Evolutionary conservation across 2,113 vertebrate species (phyloP).

Genomic region (Saguinus midas): DNA sequence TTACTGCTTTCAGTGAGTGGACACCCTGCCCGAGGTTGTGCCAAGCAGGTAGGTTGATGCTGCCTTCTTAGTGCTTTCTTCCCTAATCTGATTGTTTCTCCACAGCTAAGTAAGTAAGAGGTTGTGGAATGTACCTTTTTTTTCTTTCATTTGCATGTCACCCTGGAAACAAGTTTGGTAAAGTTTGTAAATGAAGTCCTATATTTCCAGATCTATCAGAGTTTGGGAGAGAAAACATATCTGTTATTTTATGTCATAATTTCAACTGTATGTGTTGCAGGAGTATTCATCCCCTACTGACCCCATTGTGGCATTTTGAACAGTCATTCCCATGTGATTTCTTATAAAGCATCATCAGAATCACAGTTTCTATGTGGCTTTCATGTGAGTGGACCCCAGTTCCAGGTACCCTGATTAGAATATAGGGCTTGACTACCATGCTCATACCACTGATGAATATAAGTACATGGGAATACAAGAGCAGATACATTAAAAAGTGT

Average conservation of each 20-base stretch:
- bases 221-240: neutral
- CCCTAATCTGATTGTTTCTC: neutral
- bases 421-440: neutral
- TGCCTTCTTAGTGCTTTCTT: neutral
- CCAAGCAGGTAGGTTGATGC: conserved; percentile 86
- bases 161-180: neutral
- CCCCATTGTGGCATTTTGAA: neutral
- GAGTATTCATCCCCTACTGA: neutral
- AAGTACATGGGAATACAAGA: neutral
- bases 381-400: neutral
- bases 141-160: neutral
- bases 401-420: neutral
- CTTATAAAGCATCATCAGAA: neutral
- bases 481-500: neutral
- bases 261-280: neutral
- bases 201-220: neutral
- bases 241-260: neutral
- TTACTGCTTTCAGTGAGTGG: conserved; percentile 97
- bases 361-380: neutral
- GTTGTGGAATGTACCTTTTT: neutral
- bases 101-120: neutral
- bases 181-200: neutral
- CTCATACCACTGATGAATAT: neutral
- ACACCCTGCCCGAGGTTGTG: conserved; percentile 90
- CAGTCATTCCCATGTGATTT: neutral